These are phyloP conservation scores for Hybognathus amarus DNA, from an alignment of 2,797 vertebrate species.

Conservation along the genomic window DNA sequence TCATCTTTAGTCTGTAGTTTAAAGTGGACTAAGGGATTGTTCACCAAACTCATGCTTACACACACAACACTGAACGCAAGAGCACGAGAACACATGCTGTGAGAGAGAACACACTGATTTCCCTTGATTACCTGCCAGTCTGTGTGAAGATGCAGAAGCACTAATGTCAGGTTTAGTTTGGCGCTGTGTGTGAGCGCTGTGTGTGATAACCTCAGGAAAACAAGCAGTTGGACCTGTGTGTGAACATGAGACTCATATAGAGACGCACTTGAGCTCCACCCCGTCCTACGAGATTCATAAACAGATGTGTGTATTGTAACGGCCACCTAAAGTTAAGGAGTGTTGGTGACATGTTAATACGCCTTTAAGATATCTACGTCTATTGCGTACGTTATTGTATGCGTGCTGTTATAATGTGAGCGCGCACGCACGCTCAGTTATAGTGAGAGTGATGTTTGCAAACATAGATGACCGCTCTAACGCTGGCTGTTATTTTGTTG, in stretches of 20 bases:
- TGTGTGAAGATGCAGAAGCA: neutral
- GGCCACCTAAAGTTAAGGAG: too few relatives aligned
- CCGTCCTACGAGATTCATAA: slow-evolving; percentile 41
- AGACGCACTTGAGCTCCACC: slow-evolving; percentile 31
- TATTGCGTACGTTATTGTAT: too few relatives aligned
- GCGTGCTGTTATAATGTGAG: too few relatives aligned
- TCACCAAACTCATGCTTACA: neutral
- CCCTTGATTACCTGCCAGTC: neutral
- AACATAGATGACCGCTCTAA: too few relatives aligned
- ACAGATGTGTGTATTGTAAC: slow-evolving; percentile 66
- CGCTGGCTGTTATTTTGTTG: too few relatives aligned
- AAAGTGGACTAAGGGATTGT: neutral
- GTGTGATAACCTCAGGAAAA: neutral
- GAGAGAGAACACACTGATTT: neutral
- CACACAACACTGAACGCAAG: too few relatives aligned
- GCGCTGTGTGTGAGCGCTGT: neutral
- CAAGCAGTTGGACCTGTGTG: neutral
- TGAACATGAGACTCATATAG: neutral
- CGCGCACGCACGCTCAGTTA: too few relatives aligned
- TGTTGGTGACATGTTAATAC: too few relatives aligned
- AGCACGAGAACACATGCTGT: neutral
- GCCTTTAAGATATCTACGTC: too few relatives aligned
- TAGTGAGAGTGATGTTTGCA: too few relatives aligned
- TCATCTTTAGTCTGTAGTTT: neutral
- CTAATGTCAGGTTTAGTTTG: neutral